Evolutionary conservation across 2,888 invertebrate genomes (phyloP).

Genomic region (Salpingus planirostris): DNA sequence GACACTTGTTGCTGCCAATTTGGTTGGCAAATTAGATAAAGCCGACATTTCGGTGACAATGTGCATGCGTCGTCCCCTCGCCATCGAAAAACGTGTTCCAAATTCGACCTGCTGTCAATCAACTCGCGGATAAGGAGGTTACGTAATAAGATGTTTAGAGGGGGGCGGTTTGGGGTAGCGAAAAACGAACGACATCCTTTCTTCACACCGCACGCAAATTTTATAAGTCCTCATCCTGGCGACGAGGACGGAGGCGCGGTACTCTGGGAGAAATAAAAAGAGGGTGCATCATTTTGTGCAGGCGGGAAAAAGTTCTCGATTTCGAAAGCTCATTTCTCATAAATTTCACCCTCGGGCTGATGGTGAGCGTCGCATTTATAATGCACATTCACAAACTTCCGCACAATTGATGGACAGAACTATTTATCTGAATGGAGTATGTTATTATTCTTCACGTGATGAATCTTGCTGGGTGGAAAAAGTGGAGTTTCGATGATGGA

Average conservation of each 20-base stretch:
- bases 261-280: too few relatives aligned
- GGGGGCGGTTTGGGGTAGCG: too few relatives aligned
- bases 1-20: conserved; percentile 38
- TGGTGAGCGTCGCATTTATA: conserved; percentile 35
- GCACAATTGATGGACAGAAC: conserved; percentile 40
- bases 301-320: conserved; percentile 21
- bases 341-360: conserved; percentile 37
- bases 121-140: conserved; percentile 8
- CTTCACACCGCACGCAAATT: too few relatives aligned
- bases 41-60: conserved; percentile 30
- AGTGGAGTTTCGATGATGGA: too few relatives aligned
- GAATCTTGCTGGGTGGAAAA: too few relatives aligned
- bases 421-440: conserved; percentile 36
- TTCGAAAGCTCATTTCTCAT: conserved; percentile 43
- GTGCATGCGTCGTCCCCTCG: conserved; percentile 5
- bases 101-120: conserved; percentile 16
- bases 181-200: too few relatives aligned
- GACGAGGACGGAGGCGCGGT: too few relatives aligned
- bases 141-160: conserved; percentile 14
- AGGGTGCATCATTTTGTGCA: too few relatives aligned
- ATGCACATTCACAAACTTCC: conserved; percentile 33
- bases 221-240: too few relatives aligned
- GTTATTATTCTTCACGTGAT: conserved; percentile 35
- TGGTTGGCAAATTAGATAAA: conserved; percentile 36
- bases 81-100: conserved; percentile 9